These are phyloP conservation scores for Artibeus lituratus DNA, from an alignment of 2,797 vertebrate species.

Conservation along the genomic window DNA sequence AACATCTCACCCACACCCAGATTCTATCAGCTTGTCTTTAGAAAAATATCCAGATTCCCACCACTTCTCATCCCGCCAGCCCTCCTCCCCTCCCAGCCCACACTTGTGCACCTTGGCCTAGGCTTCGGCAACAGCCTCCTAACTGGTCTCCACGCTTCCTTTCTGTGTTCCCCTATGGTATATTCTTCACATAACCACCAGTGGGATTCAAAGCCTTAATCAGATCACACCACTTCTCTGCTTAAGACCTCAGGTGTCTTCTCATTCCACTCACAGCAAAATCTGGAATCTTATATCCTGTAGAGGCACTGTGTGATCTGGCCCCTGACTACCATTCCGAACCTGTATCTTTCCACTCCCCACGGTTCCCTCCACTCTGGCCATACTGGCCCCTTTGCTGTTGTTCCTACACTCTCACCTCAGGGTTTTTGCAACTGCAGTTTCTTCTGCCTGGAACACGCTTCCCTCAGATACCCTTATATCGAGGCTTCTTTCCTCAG, in stretches of 20 bases:
- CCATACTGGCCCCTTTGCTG: accelerated
- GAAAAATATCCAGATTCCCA: not conserved
- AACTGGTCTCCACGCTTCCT: not conserved
- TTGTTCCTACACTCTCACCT: not conserved
- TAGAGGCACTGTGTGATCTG: not conserved
- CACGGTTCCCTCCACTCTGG: not conserved
- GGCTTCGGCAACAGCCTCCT: not conserved
- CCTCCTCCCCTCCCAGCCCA: not conserved
- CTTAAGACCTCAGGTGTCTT: not conserved
- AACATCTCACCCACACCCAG: not conserved
- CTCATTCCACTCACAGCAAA: not conserved
- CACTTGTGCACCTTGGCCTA: not conserved
- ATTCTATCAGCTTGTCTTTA: not conserved
- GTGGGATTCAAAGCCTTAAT: not conserved
- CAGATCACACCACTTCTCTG: not conserved
- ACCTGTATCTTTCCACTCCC: too few species aligned
- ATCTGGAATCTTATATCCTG: not conserved
- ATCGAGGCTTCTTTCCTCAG: not conserved
- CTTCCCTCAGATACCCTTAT: not conserved
- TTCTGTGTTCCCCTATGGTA: not conserved
- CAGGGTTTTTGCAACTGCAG: not conserved
- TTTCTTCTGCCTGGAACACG: not conserved
- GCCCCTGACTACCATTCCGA: not conserved
- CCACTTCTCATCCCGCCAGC: not conserved
- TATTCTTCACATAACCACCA: not conserved